phyloP scores from a whole-genome alignment of 2,113 vertebrate genomes.

The Amazona vittata region DNA sequence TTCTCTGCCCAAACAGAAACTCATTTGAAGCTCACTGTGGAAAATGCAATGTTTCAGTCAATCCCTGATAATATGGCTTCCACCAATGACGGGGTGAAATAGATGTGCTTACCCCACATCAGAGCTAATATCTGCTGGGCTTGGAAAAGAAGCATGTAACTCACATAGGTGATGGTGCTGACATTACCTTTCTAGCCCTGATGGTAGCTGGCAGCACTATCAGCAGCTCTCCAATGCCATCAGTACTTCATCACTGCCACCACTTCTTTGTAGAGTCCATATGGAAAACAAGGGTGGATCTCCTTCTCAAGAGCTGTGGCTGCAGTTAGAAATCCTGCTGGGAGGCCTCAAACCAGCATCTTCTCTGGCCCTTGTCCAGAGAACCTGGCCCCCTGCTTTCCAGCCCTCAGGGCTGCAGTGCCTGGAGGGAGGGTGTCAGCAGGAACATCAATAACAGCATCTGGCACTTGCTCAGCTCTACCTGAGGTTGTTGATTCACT shows the following conservation, averaged over 20 bases:
- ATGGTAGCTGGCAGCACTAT: background rate
- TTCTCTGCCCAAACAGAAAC: background rate
- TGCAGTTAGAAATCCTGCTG: background rate
- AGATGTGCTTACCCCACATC: background rate
- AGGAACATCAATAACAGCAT: conserved; percentile 68
- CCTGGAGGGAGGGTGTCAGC: conserved; percentile 65
- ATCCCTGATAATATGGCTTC: background rate
- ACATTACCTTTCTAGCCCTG: background rate
- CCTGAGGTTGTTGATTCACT: conserved; percentile 74
- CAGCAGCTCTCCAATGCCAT: background rate
- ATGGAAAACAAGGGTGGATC: background rate
- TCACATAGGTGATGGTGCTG: background rate
- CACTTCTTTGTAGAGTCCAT: background rate
- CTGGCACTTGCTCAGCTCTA: conserved; percentile 75
- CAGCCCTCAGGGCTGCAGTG: conserved; percentile 31
- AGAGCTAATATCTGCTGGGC: background rate
- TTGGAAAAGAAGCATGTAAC: background rate
- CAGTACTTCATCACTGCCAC: background rate
- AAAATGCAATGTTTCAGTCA: background rate
- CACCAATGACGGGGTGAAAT: background rate
- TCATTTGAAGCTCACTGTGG: background rate
- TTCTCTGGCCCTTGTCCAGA: background rate
- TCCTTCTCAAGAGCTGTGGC: background rate
- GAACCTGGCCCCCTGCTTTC: rapidly evolving
- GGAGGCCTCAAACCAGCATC: background rate